A percentile compares a stretch with the other conserved stretches of the same genome.
Conservation (phyloP, 2,113 vertebrate genomes). For the Guaruba guarouba region DNA sequence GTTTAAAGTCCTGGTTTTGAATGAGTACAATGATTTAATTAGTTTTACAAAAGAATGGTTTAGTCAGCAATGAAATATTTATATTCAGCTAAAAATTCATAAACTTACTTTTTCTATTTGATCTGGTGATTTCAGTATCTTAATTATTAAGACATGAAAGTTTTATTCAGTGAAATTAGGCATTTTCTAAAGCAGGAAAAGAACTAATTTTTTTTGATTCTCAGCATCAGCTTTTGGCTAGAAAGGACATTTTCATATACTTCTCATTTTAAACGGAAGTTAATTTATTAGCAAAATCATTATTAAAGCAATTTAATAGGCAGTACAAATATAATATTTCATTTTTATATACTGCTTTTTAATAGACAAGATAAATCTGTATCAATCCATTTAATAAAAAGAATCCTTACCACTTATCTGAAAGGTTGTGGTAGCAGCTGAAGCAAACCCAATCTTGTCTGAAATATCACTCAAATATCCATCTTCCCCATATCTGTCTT, state of each 20-base stretch:
- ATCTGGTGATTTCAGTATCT: not conserved
- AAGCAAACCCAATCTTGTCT: constrained; percentile 40
- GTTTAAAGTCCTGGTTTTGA: not conserved
- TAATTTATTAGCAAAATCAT: not conserved
- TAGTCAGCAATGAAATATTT: constrained; percentile 46
- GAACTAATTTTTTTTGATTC: not conserved
- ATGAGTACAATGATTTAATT: constrained; percentile 33
- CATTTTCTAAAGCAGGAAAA: constrained; percentile 10
- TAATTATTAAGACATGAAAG: not conserved
- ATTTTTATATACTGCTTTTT: not conserved
- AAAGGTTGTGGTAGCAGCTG: constrained; percentile 54
- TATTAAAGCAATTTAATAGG: not conserved
- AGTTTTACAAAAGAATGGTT: constrained; percentile 10
- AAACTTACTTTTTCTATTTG: not conserved
- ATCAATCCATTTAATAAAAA: not conserved
- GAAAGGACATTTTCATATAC: not conserved
- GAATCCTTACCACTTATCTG: constrained; percentile 73
- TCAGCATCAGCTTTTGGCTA: not conserved
- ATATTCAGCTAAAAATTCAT: constrained; percentile 30
- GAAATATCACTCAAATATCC: not conserved
- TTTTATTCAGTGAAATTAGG: not conserved
- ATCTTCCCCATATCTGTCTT: constrained; percentile 4
- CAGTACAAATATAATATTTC: not conserved
- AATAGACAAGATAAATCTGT: not conserved
- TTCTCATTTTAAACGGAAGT: not conserved